Evolutionary conservation across 1,140 invertebrate species (phyloP).

Genomic region (Ceratosolen fusciceps): DNA sequence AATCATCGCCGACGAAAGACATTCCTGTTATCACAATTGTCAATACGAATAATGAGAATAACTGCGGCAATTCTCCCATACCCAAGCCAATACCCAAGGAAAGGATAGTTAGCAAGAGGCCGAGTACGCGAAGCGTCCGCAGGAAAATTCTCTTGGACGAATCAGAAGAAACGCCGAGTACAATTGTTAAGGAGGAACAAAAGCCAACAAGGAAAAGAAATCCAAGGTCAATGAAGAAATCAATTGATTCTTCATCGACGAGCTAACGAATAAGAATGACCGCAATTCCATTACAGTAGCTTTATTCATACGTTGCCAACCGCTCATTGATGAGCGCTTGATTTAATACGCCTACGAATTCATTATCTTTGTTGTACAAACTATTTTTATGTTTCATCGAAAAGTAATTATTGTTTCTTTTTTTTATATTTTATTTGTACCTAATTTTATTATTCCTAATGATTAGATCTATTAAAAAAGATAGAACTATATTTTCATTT

Average conservation of each 20-base stretch:
- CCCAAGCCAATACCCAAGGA: background rate
- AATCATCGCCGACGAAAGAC: conserved; percentile 16
- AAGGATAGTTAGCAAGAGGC: background rate
- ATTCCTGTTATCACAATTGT: conserved; percentile 19
- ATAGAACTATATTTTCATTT: background rate
- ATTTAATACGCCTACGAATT: background rate
- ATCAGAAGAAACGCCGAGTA: background rate
- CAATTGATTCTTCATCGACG: background rate
- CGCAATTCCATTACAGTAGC: background rate
- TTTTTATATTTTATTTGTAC: background rate
- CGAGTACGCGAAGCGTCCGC: conserved; percentile 13
- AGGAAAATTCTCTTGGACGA: conserved; percentile 39
- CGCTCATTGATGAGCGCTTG: background rate
- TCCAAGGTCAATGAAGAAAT: conserved; percentile 6
- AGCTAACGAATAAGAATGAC: background rate
- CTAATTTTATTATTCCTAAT: background rate
- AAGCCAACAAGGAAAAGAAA: conserved; percentile 12
- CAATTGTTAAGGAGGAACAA: background rate
- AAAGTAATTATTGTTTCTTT: background rate
- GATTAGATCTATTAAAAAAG: background rate
- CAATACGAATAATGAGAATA: background rate
- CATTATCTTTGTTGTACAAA: background rate
- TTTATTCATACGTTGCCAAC: background rate
- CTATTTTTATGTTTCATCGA: background rate
- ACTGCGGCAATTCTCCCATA: background rate